A percentile compares a stretch with the other conserved stretches of the same genome.
These are phyloP conservation scores for Hyles vespertilio DNA, from an alignment of 1,140 invertebrate genomes.

Conservation along the genomic window DNA sequence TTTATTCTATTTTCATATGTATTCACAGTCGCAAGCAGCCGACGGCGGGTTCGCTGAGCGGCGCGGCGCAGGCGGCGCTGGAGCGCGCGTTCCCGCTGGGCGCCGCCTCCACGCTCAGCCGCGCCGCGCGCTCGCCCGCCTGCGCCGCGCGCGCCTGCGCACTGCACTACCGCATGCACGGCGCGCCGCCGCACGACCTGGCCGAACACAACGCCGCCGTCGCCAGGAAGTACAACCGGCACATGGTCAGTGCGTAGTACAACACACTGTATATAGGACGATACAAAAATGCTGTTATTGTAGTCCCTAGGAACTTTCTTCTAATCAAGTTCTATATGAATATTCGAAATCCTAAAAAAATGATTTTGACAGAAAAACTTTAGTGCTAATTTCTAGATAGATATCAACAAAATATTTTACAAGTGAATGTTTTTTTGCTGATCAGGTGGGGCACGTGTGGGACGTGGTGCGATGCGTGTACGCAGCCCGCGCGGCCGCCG, in stretches of 20 bases:
- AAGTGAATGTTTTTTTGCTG: no score
- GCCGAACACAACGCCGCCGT: slow-evolving; percentile 92
- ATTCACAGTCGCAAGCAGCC: slow-evolving; percentile 65
- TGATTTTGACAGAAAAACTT: no score
- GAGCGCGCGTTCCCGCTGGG: slow-evolving; percentile 50
- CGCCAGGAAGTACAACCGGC: slow-evolving; percentile 82
- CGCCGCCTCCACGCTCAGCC: slow-evolving; percentile 38
- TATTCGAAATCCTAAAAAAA: no score
- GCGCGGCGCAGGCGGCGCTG: slow-evolving; percentile 47
- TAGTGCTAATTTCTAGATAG: no score
- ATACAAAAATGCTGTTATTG: no score
- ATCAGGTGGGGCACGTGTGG: slow-evolving; percentile 57
- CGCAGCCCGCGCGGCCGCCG: slow-evolving; percentile 27
- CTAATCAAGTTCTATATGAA: no score
- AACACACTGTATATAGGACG: no score
- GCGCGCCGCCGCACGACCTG: slow-evolving; percentile 85
- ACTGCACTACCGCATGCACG: slow-evolving; percentile 83
- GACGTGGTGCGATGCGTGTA: slow-evolving; percentile 46
- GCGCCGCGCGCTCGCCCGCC: slow-evolving; percentile 14
- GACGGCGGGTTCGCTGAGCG: slow-evolving; percentile 50
- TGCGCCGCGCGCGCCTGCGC: slow-evolving; percentile 72
- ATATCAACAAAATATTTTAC: no score
- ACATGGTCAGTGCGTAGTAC: no score
- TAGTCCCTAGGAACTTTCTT: no score
- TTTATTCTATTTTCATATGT: no score